phyloP scores from a whole-genome alignment of 2,888 invertebrate species.

The Falcaria lacertinaria region DNA sequence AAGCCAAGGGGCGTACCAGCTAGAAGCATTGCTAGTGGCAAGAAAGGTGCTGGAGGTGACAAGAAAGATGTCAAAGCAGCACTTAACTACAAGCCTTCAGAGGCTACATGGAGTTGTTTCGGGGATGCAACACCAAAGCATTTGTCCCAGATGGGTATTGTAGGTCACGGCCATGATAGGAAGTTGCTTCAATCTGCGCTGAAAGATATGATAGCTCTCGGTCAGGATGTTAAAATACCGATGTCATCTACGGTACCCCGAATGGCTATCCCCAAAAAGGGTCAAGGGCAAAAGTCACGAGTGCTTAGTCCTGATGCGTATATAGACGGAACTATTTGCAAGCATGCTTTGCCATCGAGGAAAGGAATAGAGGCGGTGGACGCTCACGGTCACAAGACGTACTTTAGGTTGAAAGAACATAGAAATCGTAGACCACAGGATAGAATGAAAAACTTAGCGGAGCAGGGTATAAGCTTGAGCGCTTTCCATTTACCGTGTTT shows the following conservation, averaged over 20 bases:
- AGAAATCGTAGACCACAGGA: constrained; percentile 46
- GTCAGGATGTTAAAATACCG: constrained; percentile 53
- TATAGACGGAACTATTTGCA: constrained; percentile 40
- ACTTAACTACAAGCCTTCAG: constrained; percentile 27
- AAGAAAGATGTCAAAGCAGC: constrained; percentile 21
- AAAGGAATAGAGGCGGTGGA: constrained; percentile 59
- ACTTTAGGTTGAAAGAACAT: constrained; percentile 42
- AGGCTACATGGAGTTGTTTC: constrained; percentile 62
- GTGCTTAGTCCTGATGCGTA: constrained; percentile 7
- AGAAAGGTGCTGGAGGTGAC: constrained; percentile 16
- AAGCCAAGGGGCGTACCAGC: constrained; percentile 19
- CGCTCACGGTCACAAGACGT: constrained; percentile 50
- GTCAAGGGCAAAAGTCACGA: constrained; percentile 10
- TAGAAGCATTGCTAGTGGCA: constrained; percentile 13
- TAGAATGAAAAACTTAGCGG: constrained; percentile 35
- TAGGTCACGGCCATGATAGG: constrained; percentile 64
- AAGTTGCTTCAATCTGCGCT: constrained; percentile 46
- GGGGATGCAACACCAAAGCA: constrained; percentile 50
- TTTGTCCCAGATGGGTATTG: constrained; percentile 60
- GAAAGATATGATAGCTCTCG: constrained; percentile 44
- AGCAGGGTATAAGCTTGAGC: constrained; percentile 59
- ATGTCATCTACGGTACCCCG: constrained; percentile 35
- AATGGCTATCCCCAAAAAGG: constrained; percentile 20
- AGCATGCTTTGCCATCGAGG: constrained; percentile 47
- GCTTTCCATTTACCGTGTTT: constrained; percentile 68